Base-by-base conservation (phyloP, 2,888 invertebrate species). In the Macaria liturata region DNA sequence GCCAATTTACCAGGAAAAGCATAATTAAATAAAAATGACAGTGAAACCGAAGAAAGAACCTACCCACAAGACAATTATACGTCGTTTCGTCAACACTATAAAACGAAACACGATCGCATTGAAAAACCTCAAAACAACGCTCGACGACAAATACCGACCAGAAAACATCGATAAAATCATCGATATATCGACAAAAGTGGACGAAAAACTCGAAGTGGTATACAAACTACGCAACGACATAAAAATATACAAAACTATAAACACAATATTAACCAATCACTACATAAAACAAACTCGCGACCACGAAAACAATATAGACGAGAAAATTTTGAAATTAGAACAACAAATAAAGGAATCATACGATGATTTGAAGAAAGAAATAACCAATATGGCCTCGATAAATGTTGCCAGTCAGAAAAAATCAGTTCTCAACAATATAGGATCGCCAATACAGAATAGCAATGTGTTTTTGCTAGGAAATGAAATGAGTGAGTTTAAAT, bases 161-260 rank as follows among this genome's bases (percentile, higher is more conserved):
- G 76, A 79, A 8, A 78, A 74, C 43, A 74, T 75, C 71, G 84
- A 88, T 7, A 81, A 78, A 75, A 72, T 85, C 9, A 74, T 87
- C 72, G 86, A 87, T 46, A 70, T 88, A 67, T 75, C 88, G 54
- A 83, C 80, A 6, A 79, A 80, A 0, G 77, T 89, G 4, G 84
- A 91, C 78, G 87, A 91, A n/a, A 91, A 91, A 80, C 80, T 91
- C 32, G 89, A 91, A 40, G 71, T 87, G 0, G 85, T 91, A 0
- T 78, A 86, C 57, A 91, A 90, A 74, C 68, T 91, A 49, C 73
- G 91, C 58, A 91, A 84, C 73, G 91, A 91, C 50, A 90, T 91
- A 0, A 91, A 89, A 81, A 88, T 91, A 67, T 91, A 86, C 47
- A 83, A 78, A 81, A 90, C 91, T 0, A 86, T 91, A 2, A 91